Conservation (phyloP, 2,797 vertebrate genomes). For the Fringilla coelebs region DNA sequence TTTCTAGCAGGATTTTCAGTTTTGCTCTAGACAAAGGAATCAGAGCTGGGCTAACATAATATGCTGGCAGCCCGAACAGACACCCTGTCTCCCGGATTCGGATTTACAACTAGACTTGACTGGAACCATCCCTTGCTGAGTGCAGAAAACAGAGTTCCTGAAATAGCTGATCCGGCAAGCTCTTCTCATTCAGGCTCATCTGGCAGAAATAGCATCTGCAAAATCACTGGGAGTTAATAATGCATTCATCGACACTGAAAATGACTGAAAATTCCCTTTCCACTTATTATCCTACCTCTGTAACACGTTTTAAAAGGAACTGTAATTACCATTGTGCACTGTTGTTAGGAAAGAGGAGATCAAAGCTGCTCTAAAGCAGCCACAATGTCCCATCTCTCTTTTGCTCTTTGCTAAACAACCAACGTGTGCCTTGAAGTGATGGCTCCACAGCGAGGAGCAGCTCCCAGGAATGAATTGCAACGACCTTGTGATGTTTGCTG, state of each 20-base stretch:
- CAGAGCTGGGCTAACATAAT: background rate
- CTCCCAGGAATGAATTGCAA: slow-evolving; percentile 10
- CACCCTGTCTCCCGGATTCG: background rate
- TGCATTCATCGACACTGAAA: slow-evolving; percentile 30
- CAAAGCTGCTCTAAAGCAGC: slow-evolving; percentile 30
- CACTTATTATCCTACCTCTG: slow-evolving; percentile 37
- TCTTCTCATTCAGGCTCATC: background rate
- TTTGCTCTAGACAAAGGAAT: background rate
- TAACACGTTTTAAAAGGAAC: slow-evolving; percentile 11
- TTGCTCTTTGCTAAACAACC: background rate
- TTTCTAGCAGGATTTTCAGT: background rate
- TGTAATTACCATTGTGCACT: background rate
- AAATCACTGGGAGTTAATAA: slow-evolving; percentile 51
- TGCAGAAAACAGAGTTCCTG: background rate
- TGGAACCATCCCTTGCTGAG: slow-evolving; percentile 25
- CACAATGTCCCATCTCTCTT: background rate
- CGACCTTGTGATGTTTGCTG: slow-evolving; percentile 17
- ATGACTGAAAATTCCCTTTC: slow-evolving; percentile 39
- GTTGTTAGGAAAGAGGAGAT: slow-evolving; percentile 18
- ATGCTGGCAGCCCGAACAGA: background rate
- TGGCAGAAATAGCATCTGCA: slow-evolving; percentile 43
- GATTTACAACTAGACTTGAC: slow-evolving; percentile 3
- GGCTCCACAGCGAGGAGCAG: background rate
- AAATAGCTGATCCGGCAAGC: slow-evolving; percentile 49
- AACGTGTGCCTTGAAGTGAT: background rate